Percentiles rank a stretch among this genome's conserved stretches.
Conservation (phyloP, 2,797 vertebrate genomes). For the Leuciscus waleckii region DNA sequence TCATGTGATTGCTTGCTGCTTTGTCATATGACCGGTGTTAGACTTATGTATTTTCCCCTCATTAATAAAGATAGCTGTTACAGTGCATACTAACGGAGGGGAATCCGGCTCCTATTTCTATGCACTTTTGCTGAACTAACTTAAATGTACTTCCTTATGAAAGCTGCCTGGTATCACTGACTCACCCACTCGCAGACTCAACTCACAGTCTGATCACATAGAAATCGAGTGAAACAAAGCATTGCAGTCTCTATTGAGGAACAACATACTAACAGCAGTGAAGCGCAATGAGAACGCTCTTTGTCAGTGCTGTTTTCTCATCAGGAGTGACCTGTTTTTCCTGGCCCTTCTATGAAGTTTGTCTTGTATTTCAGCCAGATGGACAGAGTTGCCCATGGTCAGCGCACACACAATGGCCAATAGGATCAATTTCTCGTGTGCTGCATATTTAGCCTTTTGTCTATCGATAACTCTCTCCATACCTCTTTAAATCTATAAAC, state of each 20-base stretch:
- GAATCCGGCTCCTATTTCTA: conserved; percentile 76
- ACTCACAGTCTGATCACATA: conserved; percentile 28
- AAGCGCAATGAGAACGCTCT: conserved; percentile 45
- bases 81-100: conserved; percentile 76
- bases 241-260: conserved; percentile 35
- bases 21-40: conserved; percentile 64
- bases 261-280: conserved; percentile 19
- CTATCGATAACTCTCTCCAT: conserved; percentile 30
- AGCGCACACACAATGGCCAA: conserved; percentile 28
- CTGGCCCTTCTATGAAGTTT: conserved; percentile 55
- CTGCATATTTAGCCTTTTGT: conserved; percentile 49
- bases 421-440: conserved; percentile 40
- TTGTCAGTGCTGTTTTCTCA: conserved; percentile 54
- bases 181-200: conserved; percentile 17
- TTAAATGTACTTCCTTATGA: conserved; percentile 48
- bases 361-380: conserved; percentile 58
- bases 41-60: conserved; percentile 36
- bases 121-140: conserved; percentile 82
- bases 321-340: conserved; percentile 59
- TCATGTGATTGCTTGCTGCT: conserved; percentile 76
- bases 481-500: conserved; percentile 4
- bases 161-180: conserved; percentile 24
- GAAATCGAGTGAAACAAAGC: conserved; percentile 49
- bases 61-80: conserved; percentile 74
- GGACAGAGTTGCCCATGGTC: conserved; percentile 41